Evolutionary conservation across 2,888 invertebrate species (phyloP).

Genomic region (Tipula helvola): DNA sequence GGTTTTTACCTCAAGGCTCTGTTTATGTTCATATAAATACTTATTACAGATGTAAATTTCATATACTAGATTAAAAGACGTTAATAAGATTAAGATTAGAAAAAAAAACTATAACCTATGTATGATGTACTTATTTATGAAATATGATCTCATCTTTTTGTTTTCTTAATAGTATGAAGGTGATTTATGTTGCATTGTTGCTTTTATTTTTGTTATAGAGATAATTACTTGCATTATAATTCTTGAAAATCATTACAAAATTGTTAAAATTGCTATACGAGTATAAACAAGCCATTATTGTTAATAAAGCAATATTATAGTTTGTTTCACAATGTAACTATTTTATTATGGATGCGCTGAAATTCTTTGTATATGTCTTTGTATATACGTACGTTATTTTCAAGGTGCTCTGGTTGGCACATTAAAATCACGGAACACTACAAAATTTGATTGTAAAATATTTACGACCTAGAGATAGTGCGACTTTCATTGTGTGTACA

Average conservation of each 20-base stretch:
- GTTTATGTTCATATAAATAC: not conserved
- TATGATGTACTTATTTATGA: not conserved
- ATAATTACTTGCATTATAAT: not conserved
- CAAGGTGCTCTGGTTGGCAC: not conserved
- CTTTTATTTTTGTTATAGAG: not conserved
- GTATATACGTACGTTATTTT: not conserved
- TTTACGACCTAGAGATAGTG: not conserved
- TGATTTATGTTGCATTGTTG: not conserved
- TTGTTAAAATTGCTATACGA: not conserved
- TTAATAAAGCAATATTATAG: not conserved
- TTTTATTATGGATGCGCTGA: not conserved
- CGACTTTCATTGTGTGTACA: no score
- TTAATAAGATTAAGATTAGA: not conserved
- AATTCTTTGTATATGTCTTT: not conserved
- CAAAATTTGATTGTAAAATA: not conserved
- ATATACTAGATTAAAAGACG: not conserved
- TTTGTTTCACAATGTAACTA: not conserved
- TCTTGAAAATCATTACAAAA: not conserved
- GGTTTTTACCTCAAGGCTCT: not conserved
- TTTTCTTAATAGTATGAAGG: not conserved
- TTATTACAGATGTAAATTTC: not conserved
- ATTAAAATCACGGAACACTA: not conserved
- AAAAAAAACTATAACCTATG: not conserved
- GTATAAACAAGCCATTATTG: not conserved
- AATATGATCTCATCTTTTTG: not conserved